phyloP scores from a whole-genome alignment of 2,888 invertebrate species.

The Choristoneura rosaceana region DNA sequence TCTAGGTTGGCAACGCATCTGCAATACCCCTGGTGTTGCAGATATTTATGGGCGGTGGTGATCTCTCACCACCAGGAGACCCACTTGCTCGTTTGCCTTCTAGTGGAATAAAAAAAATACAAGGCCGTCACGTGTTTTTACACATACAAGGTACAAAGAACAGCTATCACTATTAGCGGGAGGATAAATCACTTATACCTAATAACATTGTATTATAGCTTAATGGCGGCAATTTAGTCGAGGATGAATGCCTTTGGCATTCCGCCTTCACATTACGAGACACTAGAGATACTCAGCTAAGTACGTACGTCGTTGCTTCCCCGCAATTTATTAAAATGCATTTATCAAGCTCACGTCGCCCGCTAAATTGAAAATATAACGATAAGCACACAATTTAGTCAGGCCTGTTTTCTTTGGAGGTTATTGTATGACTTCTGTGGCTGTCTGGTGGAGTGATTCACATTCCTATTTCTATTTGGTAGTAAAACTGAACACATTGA shows the following conservation, averaged over 20 bases:
- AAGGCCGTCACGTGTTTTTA: background rate
- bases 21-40: too few relatives aligned
- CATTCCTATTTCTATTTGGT: too few relatives aligned
- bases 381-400: constrained; percentile 46
- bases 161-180: background rate
- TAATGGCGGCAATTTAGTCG: constrained; percentile 20
- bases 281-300: background rate
- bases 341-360: constrained; percentile 57
- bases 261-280: constrained; percentile 25
- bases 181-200: background rate
- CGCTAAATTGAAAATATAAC: constrained; percentile 45
- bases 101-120: too few relatives aligned
- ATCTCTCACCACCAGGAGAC: too few relatives aligned
- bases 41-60: too few relatives aligned
- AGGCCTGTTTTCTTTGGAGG: constrained; percentile 24
- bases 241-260: constrained; percentile 13
- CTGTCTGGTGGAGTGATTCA: constrained; percentile 1
- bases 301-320: background rate
- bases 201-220: constrained; percentile 16
- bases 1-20: too few relatives aligned
- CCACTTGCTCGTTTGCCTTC: too few relatives aligned
- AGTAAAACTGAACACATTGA: too few relatives aligned
- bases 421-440: constrained; percentile 3
- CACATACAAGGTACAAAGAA: background rate
- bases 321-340: constrained; percentile 55